These are phyloP conservation scores for Sinocyclocheilus anophthalmus DNA, from an alignment of 2,113 vertebrate genomes.

Conservation along the genomic window DNA sequence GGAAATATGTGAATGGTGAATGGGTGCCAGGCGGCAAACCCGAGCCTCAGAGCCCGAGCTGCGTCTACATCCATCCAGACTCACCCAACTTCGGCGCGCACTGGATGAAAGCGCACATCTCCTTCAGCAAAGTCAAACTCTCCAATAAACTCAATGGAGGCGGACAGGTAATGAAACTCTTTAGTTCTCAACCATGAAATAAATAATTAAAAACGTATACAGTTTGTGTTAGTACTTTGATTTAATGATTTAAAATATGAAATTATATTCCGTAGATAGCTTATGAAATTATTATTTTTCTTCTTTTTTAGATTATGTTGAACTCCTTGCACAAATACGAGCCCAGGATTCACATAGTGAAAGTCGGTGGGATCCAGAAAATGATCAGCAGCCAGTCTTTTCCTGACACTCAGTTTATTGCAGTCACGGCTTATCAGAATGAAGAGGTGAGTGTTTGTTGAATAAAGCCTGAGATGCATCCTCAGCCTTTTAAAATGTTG, in stretches of 20 bases:
- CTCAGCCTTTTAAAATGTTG: background rate
- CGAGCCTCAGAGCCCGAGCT: constrained; percentile 81
- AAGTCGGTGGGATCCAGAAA: constrained; percentile 81
- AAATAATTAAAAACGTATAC: too few relatives aligned
- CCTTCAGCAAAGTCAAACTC: constrained; percentile 84
- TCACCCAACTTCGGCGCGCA: constrained; percentile 83
- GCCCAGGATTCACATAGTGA: constrained; percentile 81
- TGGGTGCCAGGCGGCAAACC: constrained; percentile 82
- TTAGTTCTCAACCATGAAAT: background rate
- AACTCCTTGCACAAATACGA: constrained; percentile 84
- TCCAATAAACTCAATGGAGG: constrained; percentile 83
- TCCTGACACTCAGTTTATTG: constrained; percentile 81
- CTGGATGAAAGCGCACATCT: constrained; percentile 83
- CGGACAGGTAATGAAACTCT: constrained; percentile 71
- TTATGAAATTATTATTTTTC: too few relatives aligned
- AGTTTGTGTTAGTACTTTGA: too few relatives aligned
- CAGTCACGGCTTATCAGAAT: constrained; percentile 81
- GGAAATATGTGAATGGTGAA: constrained; percentile 84
- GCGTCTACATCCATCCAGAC: constrained; percentile 85
- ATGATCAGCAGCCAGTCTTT: constrained; percentile 83
- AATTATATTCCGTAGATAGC: too few relatives aligned
- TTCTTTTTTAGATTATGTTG: constrained; percentile 75
- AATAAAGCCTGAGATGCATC: background rate
- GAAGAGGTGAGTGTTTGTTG: constrained; percentile 71
- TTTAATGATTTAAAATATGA: too few relatives aligned